Evolutionary conservation across 1,140 invertebrate species (phyloP).

Genomic region (Aphelenchoides fujianensis): DNA sequence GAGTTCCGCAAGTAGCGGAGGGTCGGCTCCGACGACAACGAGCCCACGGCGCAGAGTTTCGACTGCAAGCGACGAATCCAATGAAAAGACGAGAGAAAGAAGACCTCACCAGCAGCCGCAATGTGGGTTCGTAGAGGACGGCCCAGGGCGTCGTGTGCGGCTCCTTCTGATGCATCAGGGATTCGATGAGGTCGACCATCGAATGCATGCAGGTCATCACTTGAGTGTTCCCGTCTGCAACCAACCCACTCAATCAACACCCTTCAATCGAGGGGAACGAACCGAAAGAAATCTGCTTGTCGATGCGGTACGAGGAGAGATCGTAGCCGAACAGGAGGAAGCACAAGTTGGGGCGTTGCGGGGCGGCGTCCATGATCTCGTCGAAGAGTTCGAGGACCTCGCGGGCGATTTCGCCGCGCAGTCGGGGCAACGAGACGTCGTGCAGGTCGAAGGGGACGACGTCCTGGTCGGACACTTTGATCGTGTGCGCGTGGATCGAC

Average conservation of each 20-base stretch:
- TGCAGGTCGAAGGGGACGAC: conserved; percentile 21
- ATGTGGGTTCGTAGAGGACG: conserved; percentile 9
- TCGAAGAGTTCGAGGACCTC: conserved; percentile 7
- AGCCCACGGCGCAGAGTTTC: background rate
- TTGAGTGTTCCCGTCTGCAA: background rate
- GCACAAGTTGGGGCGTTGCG: background rate
- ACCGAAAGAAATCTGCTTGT: background rate
- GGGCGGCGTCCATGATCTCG: background rate
- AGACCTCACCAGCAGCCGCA: conserved; percentile 8
- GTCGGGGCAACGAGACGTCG: background rate
- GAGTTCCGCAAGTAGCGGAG: background rate
- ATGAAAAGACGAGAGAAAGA: no score
- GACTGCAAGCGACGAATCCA: no score
- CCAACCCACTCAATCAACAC: no score
- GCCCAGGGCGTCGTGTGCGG: background rate
- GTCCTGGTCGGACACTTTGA: conserved; percentile 7
- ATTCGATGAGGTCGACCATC: conserved; percentile 5
- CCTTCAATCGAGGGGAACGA: background rate
- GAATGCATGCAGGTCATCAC: background rate
- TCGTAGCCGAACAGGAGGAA: conserved; percentile 11
- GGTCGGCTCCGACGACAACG: background rate
- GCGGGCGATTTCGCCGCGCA: conserved; percentile 17
- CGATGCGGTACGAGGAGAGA: background rate
- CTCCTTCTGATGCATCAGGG: background rate
- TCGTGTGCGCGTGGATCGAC: background rate